Evolutionary conservation across 2,888 invertebrate species (phyloP), one percentile per base, ranked within the genome.

Genomic region (Oligia strigilis): DNA sequence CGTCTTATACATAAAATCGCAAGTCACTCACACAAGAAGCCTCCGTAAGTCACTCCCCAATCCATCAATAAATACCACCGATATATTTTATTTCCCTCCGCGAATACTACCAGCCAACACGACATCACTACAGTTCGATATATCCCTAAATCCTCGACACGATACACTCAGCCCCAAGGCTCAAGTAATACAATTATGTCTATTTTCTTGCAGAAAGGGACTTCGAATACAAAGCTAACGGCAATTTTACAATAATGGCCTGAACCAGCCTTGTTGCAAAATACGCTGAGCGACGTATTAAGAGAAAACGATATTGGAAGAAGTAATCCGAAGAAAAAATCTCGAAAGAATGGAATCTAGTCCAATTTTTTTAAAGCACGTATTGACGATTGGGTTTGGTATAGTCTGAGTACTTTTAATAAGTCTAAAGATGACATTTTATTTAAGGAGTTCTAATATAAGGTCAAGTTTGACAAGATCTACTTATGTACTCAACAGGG

Each of bases 111-210:
- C 81, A 79, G 75, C 79, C 65, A 78, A 84, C 84, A 85, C 77
- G 79, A 83, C 79, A 78, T 71, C 80, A 77, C 75, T 79, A 78
- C 55, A 82, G 52, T 75, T 76, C 52, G 43, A 52, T 80, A 83
- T 81, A 84, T 85, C 83, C 72, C 73, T 80, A 82, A 88, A 88
- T 85, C 83, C 75, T 78, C 74, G 73, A 84, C 77, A 82, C 83
- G 83, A 83, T 79, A 78, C 85, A 82, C 83, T 82, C 80, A 78
- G 71, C 72, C 80, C 79, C 67, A 80, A 73, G 77, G 76, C 81
- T 82, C 78, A 77, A 85, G 78, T 84, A 87, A 87, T 88, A 87
- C 88, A 90, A 92, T 91, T 91, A 89, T 89, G 85, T 87, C 83
- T 85, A 90, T 89, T 90, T 89, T 88, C 81, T 75, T 82, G 74